Evolutionary conservation across 2,888 invertebrate genomes (phyloP).

Genomic region (Cetonia aurata): DNA sequence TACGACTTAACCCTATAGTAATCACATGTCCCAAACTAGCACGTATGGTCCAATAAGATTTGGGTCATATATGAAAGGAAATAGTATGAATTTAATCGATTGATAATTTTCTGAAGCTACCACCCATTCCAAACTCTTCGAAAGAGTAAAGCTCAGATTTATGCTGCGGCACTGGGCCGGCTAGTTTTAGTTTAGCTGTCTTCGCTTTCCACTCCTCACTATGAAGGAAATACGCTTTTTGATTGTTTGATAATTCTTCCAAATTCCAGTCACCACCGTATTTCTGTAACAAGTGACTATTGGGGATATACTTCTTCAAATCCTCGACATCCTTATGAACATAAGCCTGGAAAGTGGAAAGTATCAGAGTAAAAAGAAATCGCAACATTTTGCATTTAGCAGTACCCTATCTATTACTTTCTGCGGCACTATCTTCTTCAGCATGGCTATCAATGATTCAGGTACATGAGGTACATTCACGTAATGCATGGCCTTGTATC

Average conservation of each 20-base stretch:
- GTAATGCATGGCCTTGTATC: constrained; percentile 3
- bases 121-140: constrained; percentile 35
- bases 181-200: not conserved
- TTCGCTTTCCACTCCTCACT: constrained; percentile 13
- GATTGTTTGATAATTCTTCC: not conserved
- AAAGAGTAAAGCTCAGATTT: constrained; percentile 23
- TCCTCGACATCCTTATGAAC: constrained; percentile 12
- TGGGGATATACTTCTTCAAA: not conserved
- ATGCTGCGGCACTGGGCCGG: not conserved
- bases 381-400: not conserved
- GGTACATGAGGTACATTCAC: constrained; percentile 5
- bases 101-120: constrained; percentile 27
- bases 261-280: not conserved
- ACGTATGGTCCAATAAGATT: too few species aligned
- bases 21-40: too few species aligned
- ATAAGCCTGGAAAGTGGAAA: not conserved
- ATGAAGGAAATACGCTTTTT: not conserved
- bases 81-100: constrained; percentile 9
- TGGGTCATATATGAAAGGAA: too few species aligned
- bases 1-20: too few species aligned
- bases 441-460: constrained; percentile 2
- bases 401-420: constrained; percentile 18
- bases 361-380: not conserved
- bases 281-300: constrained; percentile 4
- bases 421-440: not conserved